Evolutionary conservation across 2,797 vertebrate species (phyloP).

Genomic region (Sebastes paucispinis): DNA sequence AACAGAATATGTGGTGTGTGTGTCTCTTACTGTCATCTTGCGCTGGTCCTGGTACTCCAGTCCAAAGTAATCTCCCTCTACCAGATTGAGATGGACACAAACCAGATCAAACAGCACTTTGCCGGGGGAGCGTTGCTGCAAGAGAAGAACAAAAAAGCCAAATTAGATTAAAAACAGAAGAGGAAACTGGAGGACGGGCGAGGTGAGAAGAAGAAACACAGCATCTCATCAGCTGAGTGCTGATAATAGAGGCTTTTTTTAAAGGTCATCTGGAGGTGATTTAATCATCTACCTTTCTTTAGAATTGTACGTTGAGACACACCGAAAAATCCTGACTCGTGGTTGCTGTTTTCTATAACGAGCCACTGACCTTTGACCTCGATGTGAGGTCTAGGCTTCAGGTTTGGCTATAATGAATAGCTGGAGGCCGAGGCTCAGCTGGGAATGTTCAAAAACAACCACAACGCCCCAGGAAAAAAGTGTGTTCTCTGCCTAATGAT

Average conservation of each 20-base stretch:
- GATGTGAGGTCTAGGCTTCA: neutral
- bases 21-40: constrained; percentile 87
- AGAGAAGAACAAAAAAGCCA: constrained; percentile 7
- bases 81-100: constrained; percentile 90
- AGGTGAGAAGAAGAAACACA: neutral
- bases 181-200: neutral
- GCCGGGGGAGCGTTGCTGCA: constrained; percentile 89
- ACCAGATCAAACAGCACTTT: constrained; percentile 90
- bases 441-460: constrained; percentile 13
- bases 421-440: constrained; percentile 33
- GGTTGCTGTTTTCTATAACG: neutral
- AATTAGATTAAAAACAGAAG: neutral
- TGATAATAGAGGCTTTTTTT: neutral
- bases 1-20: neutral
- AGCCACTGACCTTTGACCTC: constrained; percentile 33
- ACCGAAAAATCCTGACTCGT: neutral
- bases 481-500: neutral
- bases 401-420: constrained; percentile 30
- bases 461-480: neutral
- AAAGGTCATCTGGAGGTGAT: neutral
- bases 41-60: constrained; percentile 93
- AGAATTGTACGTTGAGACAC: neutral
- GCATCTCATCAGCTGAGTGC: neutral
- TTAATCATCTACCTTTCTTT: neutral
- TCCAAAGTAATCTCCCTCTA: constrained; percentile 94